Conservation (phyloP, 2,113 vertebrate genomes). For the Procavia capensis region DNA sequence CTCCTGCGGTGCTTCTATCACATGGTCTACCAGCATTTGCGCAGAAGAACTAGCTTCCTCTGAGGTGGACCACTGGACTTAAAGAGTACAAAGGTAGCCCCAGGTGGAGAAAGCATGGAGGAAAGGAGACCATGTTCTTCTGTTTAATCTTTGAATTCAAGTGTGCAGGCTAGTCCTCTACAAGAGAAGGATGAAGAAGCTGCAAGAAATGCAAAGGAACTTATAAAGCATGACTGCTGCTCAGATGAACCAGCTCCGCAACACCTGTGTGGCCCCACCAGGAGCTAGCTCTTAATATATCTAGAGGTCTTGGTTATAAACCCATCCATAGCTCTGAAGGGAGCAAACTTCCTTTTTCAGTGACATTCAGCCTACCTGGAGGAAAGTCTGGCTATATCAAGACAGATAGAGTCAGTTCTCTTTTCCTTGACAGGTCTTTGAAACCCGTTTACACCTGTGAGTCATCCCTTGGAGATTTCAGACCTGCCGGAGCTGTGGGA, state of each 20-base stretch:
- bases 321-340: slow-evolving; percentile 91
- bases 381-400: slow-evolving; percentile 75
- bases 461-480: slow-evolving; percentile 87
- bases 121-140: slow-evolving; percentile 89
- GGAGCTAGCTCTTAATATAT: slow-evolving; percentile 89
- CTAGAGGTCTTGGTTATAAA: slow-evolving; percentile 90
- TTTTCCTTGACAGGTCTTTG: slow-evolving; percentile 77
- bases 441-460: slow-evolving; percentile 84
- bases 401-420: slow-evolving; percentile 81
- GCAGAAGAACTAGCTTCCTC: slow-evolving; percentile 83
- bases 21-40: slow-evolving; percentile 86
- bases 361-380: slow-evolving; percentile 85
- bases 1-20: slow-evolving; percentile 89
- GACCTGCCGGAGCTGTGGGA: slow-evolving; percentile 94
- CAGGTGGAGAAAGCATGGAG: slow-evolving; percentile 90
- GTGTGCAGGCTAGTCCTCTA: slow-evolving; percentile 80
- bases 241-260: slow-evolving; percentile 84
- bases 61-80: slow-evolving; percentile 84
- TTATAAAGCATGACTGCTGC: slow-evolving; percentile 87
- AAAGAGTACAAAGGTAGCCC: slow-evolving; percentile 75
- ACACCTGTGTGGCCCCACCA: slow-evolving; percentile 83
- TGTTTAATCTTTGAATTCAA: slow-evolving; percentile 91
- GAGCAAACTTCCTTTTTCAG: slow-evolving; percentile 92
- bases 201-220: slow-evolving; percentile 80
- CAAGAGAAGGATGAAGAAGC: slow-evolving; percentile 85